Base-by-base conservation (phyloP, 2,113 vertebrate genomes). In the Cyphotilapia sp. region DNA sequence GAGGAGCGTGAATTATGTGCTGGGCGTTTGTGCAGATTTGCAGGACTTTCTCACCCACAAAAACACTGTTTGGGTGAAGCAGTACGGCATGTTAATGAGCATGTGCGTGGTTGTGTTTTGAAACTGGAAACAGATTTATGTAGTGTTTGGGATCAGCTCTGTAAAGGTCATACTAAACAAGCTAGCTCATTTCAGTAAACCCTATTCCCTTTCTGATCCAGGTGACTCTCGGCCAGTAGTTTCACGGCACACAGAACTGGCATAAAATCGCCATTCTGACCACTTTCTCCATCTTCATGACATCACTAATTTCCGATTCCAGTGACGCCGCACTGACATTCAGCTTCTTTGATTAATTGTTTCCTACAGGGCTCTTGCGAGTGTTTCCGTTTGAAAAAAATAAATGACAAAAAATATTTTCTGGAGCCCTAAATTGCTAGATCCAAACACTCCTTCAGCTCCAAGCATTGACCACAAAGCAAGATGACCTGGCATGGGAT, bases 81-180 rank as follows among this genome's bases (percentile, higher is more conserved):
- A 86, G 86, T 29, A 69, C 2, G 59, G 89, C 89, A 89, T 86
- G 88, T 90, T 94, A 92, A 91, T 87, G 82, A 82, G 88, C 88
- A 82, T 87, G 69, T 86, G 85, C 80, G 24, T 66, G 16, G 53
- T 71, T 5, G 54, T 85, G 88, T 91, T 93, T 81, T 85, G 84
- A 93, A 93, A 92, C 88, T 91, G 40, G 49, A 93, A 93, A 89
- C 86, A 92, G 85, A 94, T 93, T 94, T 87, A 92, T 80, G 86
- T 81, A 59, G 85, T 83, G 85, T 87, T 82, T 5, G 22, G 87
- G 87, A 89, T 93, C 87, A 87, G 88, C 82, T 87, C 80, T 87
- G 69, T 83, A 90, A 94, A 95, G 90, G 89, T 92, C 89, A 92
- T 33, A 29, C 57, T 82, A 63, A 90, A 74, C 27, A 71, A 57